Conservation (phyloP, 2,797 vertebrate species). For the Syngnathus acus region DNA sequence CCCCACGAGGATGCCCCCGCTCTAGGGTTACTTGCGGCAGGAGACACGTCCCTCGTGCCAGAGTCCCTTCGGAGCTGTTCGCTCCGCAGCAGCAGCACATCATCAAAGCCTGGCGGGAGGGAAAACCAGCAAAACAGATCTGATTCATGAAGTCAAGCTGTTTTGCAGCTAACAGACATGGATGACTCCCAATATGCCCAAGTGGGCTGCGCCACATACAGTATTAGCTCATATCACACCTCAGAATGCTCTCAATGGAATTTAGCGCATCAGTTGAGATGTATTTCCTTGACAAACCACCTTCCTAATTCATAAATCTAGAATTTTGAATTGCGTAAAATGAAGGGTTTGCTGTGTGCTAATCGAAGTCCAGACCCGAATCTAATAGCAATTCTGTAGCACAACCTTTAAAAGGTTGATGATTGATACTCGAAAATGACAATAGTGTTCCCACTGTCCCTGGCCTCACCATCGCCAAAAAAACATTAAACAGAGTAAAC, state of each 20-base stretch:
- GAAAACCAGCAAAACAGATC: conserved; percentile 11
- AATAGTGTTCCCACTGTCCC: no score
- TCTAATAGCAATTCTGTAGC: no score
- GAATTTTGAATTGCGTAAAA: neutral
- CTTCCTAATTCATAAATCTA: neutral
- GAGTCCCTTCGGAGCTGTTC: conserved; percentile 2
- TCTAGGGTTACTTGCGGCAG: neutral
- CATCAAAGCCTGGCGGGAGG: neutral
- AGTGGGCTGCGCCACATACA: neutral
- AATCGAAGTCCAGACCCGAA: no score
- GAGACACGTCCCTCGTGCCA: neutral
- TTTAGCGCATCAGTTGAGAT: neutral
- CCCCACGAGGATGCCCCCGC: neutral
- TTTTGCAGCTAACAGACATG: conserved; percentile 11
- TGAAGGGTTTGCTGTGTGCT: no score
- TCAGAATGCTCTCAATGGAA: neutral
- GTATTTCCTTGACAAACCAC: neutral
- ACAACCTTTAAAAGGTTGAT: no score
- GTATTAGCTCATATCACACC: neutral
- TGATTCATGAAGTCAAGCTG: conserved; percentile 25
- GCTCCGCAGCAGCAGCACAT: neutral
- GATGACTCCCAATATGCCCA: conserved; percentile 4
- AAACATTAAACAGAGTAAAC: no score
- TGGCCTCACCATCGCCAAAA: no score
- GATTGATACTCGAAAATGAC: no score